Base-by-base conservation (phyloP, 2,888 invertebrate species). In the Glyphotaelius pellucidus region DNA sequence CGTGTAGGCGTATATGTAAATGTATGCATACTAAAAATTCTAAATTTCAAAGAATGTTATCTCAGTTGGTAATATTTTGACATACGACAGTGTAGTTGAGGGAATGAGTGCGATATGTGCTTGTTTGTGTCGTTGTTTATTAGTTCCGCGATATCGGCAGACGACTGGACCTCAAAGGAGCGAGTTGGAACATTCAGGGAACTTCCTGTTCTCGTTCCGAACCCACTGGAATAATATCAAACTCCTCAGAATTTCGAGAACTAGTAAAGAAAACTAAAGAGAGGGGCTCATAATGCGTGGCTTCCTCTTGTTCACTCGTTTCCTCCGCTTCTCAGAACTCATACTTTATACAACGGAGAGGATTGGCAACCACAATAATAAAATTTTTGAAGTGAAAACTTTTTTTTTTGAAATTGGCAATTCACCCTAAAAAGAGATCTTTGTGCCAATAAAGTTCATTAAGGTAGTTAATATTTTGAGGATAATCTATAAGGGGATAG, bases 221-320 rank as follows among this genome's bases (percentile, higher is more conserved):
- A 9, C 67, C 67, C n/a, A 67, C 67, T 9, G 67, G n/a, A 67
- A 67, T 67, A 67, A 67, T 67, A 67, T 67, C 67, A 67, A 67
- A 67, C 67, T 67, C 67, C 25, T 25, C 9, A 67, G 67, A 67
- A 67, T 67, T 67, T 67, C 67, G n/a, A 67, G 67, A 67, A 67
- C 67, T 67, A 67, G 67, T 67, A 67, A 67, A 67, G 67, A 67
- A 83, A 83, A 83, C 83, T 83, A 35, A 25, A 83, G 25, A 35
- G 83, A 83, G n/a, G 25, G 67, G 67, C 25, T 67, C 67, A 67
- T 83, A 83, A 83, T 38, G 83, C 83, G 83, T 83, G 15, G 25
- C 83, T 83, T 83, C 83, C 83, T 83, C 83, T 15, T 32, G 32
- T 32, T 25, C 19, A 83, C 25, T 38, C 35, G 11, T 83, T 83